phyloP scores from a whole-genome alignment of 1,140 invertebrate species.

The Drosophila athabasca region DNA sequence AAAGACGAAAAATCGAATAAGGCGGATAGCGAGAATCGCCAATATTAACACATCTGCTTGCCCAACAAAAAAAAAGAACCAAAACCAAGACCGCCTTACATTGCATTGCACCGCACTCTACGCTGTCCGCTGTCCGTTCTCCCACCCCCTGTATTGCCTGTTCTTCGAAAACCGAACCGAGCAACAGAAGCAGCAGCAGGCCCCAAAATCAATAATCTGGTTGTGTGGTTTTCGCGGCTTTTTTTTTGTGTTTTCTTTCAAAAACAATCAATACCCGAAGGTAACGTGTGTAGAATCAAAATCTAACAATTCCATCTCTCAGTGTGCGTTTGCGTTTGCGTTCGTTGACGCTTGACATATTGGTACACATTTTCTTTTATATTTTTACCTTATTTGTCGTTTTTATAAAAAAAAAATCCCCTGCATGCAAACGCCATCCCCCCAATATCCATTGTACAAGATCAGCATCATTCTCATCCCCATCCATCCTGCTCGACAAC shows the following conservation, averaged over 20 bases:
- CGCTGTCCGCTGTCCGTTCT: conserved; percentile 48
- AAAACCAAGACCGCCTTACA: conserved; percentile 23
- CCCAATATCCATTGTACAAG: not conserved
- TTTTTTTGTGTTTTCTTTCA: conserved; percentile 77
- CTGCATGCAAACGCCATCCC: conserved; percentile 18
- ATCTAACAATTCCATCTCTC: conserved; percentile 62
- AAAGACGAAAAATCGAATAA: conserved; percentile 43
- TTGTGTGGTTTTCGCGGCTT: conserved; percentile 78
- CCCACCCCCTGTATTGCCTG: conserved; percentile 31
- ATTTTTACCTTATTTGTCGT: conserved; percentile 42
- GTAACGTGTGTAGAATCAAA: conserved; percentile 74
- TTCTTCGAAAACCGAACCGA: conserved; percentile 48
- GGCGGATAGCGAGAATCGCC: conserved; percentile 29
- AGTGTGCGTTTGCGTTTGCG: conserved; percentile 72
- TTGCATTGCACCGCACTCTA: conserved; percentile 15
- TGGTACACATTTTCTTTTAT: conserved; percentile 71
- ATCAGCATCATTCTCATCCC: conserved; percentile 10
- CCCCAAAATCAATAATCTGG: conserved; percentile 77
- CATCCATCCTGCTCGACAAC: not conserved
- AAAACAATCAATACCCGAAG: conserved; percentile 81
- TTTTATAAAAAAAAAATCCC: conserved; percentile 25
- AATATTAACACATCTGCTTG: conserved; percentile 42
- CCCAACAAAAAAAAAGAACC: conserved; percentile 11
- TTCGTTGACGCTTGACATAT: conserved; percentile 81
- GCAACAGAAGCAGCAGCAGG: conserved; percentile 38